A percentile compares a stretch with the other conserved stretches of the same genome.
Conservation (phyloP, 2,797 vertebrate species). For the Heteromormyrus szaboi region DNA sequence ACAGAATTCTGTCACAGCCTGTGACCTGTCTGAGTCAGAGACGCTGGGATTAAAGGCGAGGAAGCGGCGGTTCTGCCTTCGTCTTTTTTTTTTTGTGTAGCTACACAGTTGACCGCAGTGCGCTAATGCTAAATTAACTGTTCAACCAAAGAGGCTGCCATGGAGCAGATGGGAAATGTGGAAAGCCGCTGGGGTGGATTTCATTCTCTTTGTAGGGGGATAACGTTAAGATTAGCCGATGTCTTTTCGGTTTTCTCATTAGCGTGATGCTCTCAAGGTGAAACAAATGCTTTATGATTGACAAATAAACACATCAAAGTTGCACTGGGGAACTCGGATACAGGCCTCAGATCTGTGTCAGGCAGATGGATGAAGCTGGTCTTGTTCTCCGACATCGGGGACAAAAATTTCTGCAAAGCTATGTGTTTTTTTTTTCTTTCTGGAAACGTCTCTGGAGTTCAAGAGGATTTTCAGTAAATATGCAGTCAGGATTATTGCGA, state of each 20-base stretch:
- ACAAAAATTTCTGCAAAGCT: neutral
- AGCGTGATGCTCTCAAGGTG: neutral
- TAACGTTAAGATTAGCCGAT: neutral
- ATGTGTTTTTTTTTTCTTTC: neutral
- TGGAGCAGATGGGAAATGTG: neutral
- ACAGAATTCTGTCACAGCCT: conserved; percentile 65
- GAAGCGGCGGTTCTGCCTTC: conserved; percentile 55
- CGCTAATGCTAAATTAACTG: neutral
- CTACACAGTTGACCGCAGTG: conserved; percentile 48
- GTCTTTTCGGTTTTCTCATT: neutral
- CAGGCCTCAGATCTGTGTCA: neutral
- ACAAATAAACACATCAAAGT: neutral
- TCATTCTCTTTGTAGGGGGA: neutral
- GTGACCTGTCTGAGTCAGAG: conserved; percentile 50
- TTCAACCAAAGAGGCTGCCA: neutral
- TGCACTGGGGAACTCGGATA: neutral
- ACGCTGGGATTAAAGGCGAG: conserved; percentile 54
- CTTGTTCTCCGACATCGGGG: neutral
- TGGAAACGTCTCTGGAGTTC: neutral
- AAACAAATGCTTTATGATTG: neutral
- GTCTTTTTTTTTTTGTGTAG: conserved; percentile 27
- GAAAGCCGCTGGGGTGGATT: neutral
- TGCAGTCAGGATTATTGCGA: conserved; percentile 6
- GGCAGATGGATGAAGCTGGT: neutral
- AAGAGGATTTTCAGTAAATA: neutral